Evolutionary conservation across 2,113 vertebrate genomes (phyloP).

Genomic region (Plotosus lineatus): DNA sequence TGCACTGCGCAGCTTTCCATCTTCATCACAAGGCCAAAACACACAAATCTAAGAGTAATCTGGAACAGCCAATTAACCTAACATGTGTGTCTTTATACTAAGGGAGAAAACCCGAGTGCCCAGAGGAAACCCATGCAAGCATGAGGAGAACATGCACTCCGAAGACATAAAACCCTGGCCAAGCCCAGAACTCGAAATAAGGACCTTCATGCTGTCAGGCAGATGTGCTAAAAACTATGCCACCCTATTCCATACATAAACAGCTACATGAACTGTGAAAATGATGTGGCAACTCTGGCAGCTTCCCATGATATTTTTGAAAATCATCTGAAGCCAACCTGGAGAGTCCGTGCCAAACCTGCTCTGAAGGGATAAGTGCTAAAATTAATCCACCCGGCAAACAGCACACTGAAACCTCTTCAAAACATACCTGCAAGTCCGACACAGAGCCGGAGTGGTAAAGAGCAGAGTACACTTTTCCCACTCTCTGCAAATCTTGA

Average conservation of each 20-base stretch:
- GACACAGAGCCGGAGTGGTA: slow-evolving; percentile 92
- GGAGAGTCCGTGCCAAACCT: background rate
- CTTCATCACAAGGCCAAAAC: no score
- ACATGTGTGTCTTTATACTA: no score
- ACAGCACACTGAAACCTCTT: background rate
- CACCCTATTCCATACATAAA: background rate
- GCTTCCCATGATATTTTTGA: background rate
- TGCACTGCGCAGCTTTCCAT: no score
- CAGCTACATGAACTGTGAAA: background rate
- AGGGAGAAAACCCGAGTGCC: no score
- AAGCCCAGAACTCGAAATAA: no score
- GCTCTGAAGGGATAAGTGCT: background rate
- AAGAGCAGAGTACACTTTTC: slow-evolving; percentile 89
- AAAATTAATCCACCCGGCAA: background rate
- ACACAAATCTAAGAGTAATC: no score
- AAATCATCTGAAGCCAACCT: background rate
- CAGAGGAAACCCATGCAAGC: no score
- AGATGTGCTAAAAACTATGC: no score
- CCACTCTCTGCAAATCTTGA: slow-evolving; percentile 85
- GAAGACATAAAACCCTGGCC: no score
- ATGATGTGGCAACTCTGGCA: background rate
- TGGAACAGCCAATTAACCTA: no score
- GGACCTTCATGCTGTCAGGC: no score
- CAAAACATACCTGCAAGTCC: slow-evolving; percentile 84
- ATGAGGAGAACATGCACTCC: no score